Evolutionary conservation across 2,797 vertebrate species (phyloP).

Genomic region (Mycteria americana): DNA sequence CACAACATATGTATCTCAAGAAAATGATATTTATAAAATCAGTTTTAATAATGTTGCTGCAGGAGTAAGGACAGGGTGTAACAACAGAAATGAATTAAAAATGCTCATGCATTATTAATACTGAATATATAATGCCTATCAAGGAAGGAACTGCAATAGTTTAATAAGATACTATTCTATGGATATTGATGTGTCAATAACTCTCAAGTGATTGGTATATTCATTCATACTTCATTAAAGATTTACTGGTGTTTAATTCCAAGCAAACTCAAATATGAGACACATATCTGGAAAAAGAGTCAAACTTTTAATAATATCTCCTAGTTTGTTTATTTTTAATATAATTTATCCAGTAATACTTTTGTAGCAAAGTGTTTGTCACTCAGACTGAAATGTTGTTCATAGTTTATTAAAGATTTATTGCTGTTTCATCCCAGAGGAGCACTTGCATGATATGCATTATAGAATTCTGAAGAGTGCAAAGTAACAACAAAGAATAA

Average conservation of each 20-base stretch:
- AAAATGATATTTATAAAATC: conserved; percentile 70
- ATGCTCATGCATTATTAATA: conserved; percentile 74
- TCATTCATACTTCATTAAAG: conserved; percentile 69
- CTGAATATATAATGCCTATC: conserved; percentile 61
- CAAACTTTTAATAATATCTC: conserved; percentile 64
- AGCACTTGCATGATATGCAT: conserved; percentile 20
- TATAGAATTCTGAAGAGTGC: conserved; percentile 44
- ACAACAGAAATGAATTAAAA: conserved; percentile 74
- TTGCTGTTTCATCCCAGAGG: conserved; percentile 54
- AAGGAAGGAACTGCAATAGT: conserved; percentile 54
- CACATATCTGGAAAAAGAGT: conserved; percentile 33
- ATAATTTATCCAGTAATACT: conserved; percentile 58
- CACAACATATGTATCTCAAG: conserved; percentile 48
- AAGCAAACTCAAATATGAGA: conserved; percentile 48
- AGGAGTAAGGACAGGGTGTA: conserved; percentile 64
- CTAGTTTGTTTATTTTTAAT: conserved; percentile 69
- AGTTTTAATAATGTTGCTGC: conserved; percentile 70
- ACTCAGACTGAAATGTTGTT: conserved; percentile 41
- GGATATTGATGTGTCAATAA: conserved; percentile 72
- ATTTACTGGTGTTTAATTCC: conserved; percentile 71
- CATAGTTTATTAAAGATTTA: conserved; percentile 68
- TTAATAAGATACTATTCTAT: conserved; percentile 64
- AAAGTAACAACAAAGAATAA: conserved; percentile 21
- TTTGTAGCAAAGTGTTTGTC: conserved; percentile 57
- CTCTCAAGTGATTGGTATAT: conserved; percentile 67